Evolutionary conservation across 35 echinoderm and acorn worm genomes (phyloP), one percentile per base, ranked within the genome.

Genomic region (Patiria miniata): DNA sequence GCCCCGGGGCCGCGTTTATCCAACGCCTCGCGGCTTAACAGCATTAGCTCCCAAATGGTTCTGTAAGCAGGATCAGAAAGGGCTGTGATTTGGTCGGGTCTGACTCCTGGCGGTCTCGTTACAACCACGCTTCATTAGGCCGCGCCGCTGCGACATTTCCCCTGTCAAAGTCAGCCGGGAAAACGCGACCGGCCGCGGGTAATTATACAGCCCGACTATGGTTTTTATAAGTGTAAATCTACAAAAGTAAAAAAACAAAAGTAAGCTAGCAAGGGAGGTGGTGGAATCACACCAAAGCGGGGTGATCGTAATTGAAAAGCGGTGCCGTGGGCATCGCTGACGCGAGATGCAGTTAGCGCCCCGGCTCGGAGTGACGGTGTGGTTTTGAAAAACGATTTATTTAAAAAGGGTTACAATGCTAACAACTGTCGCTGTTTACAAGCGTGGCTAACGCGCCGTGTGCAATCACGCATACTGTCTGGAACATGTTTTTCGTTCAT

Each of bases 261-360:
- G 2, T 30, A 34, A 73, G n/a, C n/a, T n/a, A 73, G 34, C 65
- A 73, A 73, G 65, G 26, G 65, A 73, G 65, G 65, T 73, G 65
- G 29, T 1, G 26, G 65, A 23, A 18, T 28, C 26, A 30, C 65
- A 73, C 29, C 34, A 32, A 30, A 73, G 15, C 7, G 26, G 65
- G 65, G 65, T 73, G 65, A 73, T 73, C 34, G 29, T 73, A 73
- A 34, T 73, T 73, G 65, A 73, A 73, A 73, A 73, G 65, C 65
- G 19, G 2, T 47, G 65, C 65, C 65, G 26, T 10, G 14, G 65
- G 65, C 65, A 23, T 73, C 23, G 22, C 61, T 34, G 65, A 73
- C 34, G 34, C 10, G 65, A 73, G 34, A 73, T 73, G 65, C 14
- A 34, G 65, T 73, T 28, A 73, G 14, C 14, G 34, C 19, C 65